These are phyloP conservation scores for Loris lydekkerianus DNA, from an alignment of 2,797 vertebrate species.

Conservation along the genomic window DNA sequence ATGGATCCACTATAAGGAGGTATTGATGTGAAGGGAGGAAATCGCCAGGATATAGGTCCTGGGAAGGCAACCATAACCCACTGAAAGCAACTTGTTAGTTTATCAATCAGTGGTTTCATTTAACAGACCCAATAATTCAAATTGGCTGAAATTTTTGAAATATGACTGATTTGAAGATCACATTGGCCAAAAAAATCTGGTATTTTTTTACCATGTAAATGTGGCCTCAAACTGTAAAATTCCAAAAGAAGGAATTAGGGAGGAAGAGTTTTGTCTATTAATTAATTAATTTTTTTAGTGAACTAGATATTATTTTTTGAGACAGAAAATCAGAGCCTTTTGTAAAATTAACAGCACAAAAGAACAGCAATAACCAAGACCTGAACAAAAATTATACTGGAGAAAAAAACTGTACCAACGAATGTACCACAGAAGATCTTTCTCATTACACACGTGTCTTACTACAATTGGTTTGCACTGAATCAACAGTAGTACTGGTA, in stretches of 20 bases:
- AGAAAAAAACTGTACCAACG: neutral
- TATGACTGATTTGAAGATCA: slow-evolving; percentile 55
- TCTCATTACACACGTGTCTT: neutral
- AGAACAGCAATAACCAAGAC: slow-evolving; percentile 59
- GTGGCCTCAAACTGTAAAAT: slow-evolving; percentile 26
- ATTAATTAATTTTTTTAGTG: neutral
- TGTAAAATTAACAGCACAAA: neutral
- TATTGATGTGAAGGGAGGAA: slow-evolving; percentile 64
- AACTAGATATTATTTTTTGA: neutral
- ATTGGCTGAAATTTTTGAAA: slow-evolving; percentile 68
- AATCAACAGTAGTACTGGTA: neutral
- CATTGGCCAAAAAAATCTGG: slow-evolving; percentile 42
- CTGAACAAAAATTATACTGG: slow-evolving; percentile 38
- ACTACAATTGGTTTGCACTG: neutral
- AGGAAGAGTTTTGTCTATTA: neutral
- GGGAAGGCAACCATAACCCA: slow-evolving; percentile 73
- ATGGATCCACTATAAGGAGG: slow-evolving; percentile 80
- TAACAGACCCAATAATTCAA: slow-evolving; percentile 64
- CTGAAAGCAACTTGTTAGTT: slow-evolving; percentile 76
- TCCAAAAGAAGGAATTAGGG: neutral
- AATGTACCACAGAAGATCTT: neutral
- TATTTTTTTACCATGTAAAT: slow-evolving; percentile 70
- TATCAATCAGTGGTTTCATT: slow-evolving; percentile 69
- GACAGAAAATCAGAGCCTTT: neutral
- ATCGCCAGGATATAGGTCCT: slow-evolving; percentile 70